phyloP scores from a whole-genome alignment of 2,888 invertebrate genomes.

The Eristalis pertinax region DNA sequence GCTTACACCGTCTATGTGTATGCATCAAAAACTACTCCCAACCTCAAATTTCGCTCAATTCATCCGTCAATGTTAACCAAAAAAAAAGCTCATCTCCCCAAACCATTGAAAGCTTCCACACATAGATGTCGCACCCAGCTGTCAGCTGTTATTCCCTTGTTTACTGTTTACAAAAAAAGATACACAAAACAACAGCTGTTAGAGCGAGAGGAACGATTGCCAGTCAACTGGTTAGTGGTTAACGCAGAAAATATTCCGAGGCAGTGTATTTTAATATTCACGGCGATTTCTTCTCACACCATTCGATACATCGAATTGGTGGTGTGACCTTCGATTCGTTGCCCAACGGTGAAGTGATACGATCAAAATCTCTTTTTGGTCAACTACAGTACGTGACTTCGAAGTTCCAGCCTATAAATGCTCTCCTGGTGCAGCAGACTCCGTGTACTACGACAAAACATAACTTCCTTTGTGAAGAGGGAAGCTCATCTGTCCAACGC shows the following conservation, averaged over 20 bases:
- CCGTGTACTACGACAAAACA: slow-evolving; percentile 28
- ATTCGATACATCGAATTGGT: background rate
- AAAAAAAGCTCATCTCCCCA: background rate
- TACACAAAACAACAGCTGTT: background rate
- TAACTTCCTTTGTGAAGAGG: slow-evolving; percentile 26
- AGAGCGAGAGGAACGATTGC: slow-evolving; percentile 24
- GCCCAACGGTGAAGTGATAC: background rate
- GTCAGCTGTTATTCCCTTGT: slow-evolving; percentile 43
- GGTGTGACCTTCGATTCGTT: slow-evolving; percentile 6
- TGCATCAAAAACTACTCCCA: too few species aligned
- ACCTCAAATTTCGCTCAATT: too few species aligned
- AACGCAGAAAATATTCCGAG: background rate
- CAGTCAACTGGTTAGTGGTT: background rate
- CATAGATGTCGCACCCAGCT: slow-evolving; percentile 26
- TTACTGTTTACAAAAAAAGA: slow-evolving; percentile 1
- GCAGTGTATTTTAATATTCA: background rate
- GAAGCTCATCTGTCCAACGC: slow-evolving; percentile 19
- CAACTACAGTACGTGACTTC: background rate
- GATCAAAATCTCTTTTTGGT: background rate
- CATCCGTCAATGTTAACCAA: background rate
- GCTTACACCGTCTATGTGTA: too few species aligned
- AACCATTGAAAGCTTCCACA: background rate
- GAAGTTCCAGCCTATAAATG: slow-evolving; percentile 28
- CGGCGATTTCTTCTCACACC: background rate
- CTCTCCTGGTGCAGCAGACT: slow-evolving; percentile 19